Percentiles rank a stretch among this genome's conserved stretches.
Evolutionary conservation across 2,113 vertebrate genomes (phyloP).

Genomic region (Ameiurus melas): DNA sequence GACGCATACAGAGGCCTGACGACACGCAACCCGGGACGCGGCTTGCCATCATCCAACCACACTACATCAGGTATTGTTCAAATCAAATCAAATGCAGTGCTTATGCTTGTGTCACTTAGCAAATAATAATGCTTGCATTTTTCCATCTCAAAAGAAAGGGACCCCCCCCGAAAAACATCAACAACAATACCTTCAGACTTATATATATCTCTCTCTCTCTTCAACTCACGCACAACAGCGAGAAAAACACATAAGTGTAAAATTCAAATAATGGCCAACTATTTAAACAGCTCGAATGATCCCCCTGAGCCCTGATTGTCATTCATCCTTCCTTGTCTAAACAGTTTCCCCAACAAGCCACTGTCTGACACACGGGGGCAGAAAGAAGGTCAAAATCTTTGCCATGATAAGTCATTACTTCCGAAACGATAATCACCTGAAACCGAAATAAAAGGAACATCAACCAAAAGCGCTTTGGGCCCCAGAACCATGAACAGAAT

Average conservation of each 20-base stretch:
- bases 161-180: not conserved
- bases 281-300: constrained; percentile 29
- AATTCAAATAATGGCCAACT: constrained; percentile 63
- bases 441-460: constrained; percentile 38
- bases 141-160: constrained; percentile 39
- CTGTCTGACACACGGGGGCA: constrained; percentile 31
- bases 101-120: constrained; percentile 57
- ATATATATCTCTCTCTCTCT: no score
- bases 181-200: no score
- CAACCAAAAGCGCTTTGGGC: constrained; percentile 41
- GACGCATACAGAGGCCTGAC: constrained; percentile 60
- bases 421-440: constrained; percentile 18
- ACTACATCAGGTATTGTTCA: constrained; percentile 5
- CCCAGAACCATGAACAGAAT: constrained; percentile 40
- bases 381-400: constrained; percentile 4
- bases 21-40: not conserved
- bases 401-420: constrained; percentile 28
- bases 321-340: constrained; percentile 47
- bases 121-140: constrained; percentile 35
- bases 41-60: not conserved
- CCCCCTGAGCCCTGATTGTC: constrained; percentile 66
- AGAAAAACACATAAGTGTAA: constrained; percentile 66
- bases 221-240: constrained; percentile 54
- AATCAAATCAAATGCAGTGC: constrained; percentile 63
- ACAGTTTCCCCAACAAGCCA: constrained; percentile 10